These are phyloP conservation scores for Haliclystus octoradiatus DNA, from an alignment of 30 jellyfish, hydroid and myxozoan genomes.

Conservation along the genomic window DNA sequence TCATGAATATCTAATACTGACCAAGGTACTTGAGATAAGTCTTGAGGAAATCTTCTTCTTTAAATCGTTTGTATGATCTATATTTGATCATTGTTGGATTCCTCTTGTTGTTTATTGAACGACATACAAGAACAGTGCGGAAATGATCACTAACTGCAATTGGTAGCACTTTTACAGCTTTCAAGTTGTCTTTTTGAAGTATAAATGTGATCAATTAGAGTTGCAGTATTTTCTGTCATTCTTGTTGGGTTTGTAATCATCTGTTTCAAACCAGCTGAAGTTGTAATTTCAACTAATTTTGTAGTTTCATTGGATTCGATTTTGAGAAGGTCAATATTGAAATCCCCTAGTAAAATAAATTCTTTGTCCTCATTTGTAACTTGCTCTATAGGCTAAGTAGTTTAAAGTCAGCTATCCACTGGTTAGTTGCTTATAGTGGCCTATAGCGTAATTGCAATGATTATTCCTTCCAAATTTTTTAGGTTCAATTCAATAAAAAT, in stretches of 20 bases:
- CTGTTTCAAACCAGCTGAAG: constrained; percentile 12
- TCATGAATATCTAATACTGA: constrained; percentile 10
- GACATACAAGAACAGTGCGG: constrained; percentile 16
- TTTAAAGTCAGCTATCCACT: constrained; percentile 10
- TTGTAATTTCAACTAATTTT: not conserved
- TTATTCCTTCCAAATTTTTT: constrained; percentile 8
- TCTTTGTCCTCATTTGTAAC: constrained; percentile 18
- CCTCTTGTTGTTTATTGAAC: too few species aligned
- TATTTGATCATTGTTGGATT: too few species aligned
- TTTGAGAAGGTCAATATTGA: constrained; percentile 14
- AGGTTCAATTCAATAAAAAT: constrained; percentile 13
- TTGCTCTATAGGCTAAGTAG: constrained; percentile 13
- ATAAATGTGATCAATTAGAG: constrained; percentile 24
- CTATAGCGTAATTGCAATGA: constrained; percentile 13
- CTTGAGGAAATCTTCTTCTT: constrained; percentile 12
- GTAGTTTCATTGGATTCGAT: constrained; percentile 7
- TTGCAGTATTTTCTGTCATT: constrained; percentile 22
- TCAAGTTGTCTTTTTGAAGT: constrained; percentile 18
- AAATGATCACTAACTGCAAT: constrained; percentile 24
- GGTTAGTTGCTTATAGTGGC: constrained; percentile 8
- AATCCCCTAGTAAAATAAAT: constrained; percentile 19
- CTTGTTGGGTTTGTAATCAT: constrained; percentile 27
- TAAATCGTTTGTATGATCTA: too few species aligned
- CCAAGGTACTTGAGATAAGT: constrained; percentile 12
- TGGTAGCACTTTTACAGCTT: constrained; percentile 17